Conservation (phyloP, 2,113 vertebrate genomes). For the Takifugu bimaculatus region DNA sequence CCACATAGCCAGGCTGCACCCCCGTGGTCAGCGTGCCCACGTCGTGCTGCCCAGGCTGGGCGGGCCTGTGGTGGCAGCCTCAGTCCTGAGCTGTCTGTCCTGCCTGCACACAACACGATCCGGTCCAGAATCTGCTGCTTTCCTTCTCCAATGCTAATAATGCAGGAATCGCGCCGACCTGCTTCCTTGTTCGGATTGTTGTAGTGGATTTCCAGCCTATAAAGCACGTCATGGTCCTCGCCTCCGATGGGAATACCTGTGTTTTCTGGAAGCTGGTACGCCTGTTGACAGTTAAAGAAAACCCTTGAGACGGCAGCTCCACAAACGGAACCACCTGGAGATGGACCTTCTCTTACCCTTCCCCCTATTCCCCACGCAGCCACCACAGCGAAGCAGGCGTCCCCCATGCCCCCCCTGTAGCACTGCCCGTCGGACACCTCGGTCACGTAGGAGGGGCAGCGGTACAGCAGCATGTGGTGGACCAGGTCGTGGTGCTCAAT, state of each 20-base stretch:
- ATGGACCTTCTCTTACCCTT: constrained; percentile 69
- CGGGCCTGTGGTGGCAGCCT: constrained; percentile 66
- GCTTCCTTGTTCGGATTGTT: constrained; percentile 69
- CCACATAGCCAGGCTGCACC: not conserved
- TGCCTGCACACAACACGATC: constrained; percentile 47
- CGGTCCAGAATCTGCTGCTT: not conserved
- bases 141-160: too few species aligned
- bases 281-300: constrained; percentile 16
- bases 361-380: constrained; percentile 80
- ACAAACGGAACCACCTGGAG: not conserved
- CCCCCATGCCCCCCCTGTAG: constrained; percentile 42
- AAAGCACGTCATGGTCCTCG: constrained; percentile 46
- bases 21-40: constrained; percentile 68
- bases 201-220: constrained; percentile 83
- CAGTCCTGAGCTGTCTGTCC: constrained; percentile 78
- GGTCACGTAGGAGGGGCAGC: constrained; percentile 65
- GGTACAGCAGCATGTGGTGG: constrained; percentile 80
- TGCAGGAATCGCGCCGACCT: constrained; percentile 53
- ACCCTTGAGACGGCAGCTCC: not conserved
- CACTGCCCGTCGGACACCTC: constrained; percentile 61
- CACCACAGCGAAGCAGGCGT: constrained; percentile 68
- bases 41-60: constrained; percentile 65
- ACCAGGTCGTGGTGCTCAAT: constrained; percentile 65
- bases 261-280: constrained; percentile 45
- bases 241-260: constrained; percentile 76